These are phyloP conservation scores for Peribatodes rhomboidaria DNA, from an alignment of 2,888 invertebrate species.

Conservation along the genomic window DNA sequence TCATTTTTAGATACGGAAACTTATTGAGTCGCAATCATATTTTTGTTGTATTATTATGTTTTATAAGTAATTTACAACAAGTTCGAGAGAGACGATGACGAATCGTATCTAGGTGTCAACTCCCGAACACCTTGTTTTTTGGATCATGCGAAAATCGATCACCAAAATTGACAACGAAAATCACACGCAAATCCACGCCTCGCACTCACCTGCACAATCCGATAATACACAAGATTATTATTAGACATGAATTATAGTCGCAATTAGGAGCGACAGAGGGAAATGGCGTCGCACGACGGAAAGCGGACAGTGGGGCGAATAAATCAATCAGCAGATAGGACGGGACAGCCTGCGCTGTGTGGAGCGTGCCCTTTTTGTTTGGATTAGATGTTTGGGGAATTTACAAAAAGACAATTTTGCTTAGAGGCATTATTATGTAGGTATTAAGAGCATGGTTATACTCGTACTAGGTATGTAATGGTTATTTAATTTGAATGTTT, in stretches of 20 bases:
- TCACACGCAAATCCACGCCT: conserved; percentile 33
- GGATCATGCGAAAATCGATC: no score
- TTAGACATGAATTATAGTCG: conserved; percentile 82
- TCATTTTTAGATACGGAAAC: no score
- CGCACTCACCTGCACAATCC: conserved; percentile 54
- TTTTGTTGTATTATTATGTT: no score
- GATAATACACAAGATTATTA: conserved; percentile 83
- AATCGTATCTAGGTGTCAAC: no score
- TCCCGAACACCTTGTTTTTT: no score
- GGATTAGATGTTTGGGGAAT: background rate
- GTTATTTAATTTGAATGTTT: no score
- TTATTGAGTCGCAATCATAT: no score
- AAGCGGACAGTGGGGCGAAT: conserved; percentile 53
- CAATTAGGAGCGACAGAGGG: conserved; percentile 80
- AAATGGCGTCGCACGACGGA: conserved; percentile 65
- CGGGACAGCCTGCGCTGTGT: conserved; percentile 26
- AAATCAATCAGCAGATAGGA: conserved; percentile 61
- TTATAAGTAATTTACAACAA: no score
- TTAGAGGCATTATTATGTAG: background rate
- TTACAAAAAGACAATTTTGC: background rate
- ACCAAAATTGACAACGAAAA: background rate
- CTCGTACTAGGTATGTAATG: no score
- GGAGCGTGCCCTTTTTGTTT: conserved; percentile 35
- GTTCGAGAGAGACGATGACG: no score
- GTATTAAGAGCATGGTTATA: no score